Percentiles rank a stretch among this genome's conserved stretches.
phyloP scores from a whole-genome alignment of 2,888 invertebrate genomes.

The Meghimatium bilineatum region DNA sequence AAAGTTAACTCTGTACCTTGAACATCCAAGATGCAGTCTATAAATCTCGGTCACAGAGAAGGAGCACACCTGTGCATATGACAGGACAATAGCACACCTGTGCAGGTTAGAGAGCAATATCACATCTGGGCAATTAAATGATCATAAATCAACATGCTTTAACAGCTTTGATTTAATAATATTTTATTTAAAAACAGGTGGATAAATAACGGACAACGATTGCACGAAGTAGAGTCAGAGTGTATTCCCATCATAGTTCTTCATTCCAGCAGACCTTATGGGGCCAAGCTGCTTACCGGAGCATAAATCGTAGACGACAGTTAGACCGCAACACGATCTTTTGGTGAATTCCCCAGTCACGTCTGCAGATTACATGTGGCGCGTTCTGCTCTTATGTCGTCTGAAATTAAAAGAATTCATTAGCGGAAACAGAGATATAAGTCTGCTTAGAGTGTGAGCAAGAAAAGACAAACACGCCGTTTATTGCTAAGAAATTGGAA shows the following conservation, averaged over 20 bases:
- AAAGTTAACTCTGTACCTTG: too few relatives aligned
- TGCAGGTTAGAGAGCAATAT: too few relatives aligned
- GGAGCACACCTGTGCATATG: too few relatives aligned
- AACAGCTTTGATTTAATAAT: background rate
- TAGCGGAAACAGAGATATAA: background rate
- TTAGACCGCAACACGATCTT: conserved; percentile 2
- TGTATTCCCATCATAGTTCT: background rate
- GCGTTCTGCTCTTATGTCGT: background rate
- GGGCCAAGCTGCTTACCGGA: background rate
- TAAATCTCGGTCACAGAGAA: too few relatives aligned
- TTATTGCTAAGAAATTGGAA: conserved; percentile 32
- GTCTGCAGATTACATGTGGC: background rate
- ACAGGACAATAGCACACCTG: too few relatives aligned
- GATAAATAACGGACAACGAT: background rate
- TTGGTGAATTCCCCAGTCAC: conserved; percentile 20
- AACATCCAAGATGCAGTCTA: too few relatives aligned
- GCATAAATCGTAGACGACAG: conserved; percentile 26
- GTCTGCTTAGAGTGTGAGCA: background rate
- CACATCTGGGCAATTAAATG: background rate
- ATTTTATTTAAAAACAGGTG: background rate
- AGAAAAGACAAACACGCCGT: background rate
- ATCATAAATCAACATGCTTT: background rate
- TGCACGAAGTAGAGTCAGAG: background rate
- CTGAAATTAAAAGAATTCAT: conserved; percentile 25
- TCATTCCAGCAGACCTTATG: background rate